Base-by-base conservation (phyloP, 2,888 invertebrate genomes). In the Apoderus coryli region DNA sequence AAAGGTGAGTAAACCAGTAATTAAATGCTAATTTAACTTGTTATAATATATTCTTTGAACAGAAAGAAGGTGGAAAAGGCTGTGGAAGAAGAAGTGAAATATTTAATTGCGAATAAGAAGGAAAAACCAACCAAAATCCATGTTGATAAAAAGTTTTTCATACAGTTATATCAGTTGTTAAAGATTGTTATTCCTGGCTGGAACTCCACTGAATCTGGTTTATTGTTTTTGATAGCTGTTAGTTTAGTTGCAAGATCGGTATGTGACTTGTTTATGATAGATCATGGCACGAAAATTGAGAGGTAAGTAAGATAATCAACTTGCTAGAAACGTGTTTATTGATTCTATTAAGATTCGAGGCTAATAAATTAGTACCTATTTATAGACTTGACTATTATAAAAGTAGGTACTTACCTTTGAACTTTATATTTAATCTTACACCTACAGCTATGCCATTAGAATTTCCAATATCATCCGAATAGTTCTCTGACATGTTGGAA, bases 201-300 rank as follows among this genome's bases (percentile, higher is more conserved):
- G 46, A 71, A 78, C 57, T 72, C 77, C 7, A 61, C 75, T 33
- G 92, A 92, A 60, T 67, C 72, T 40, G 79, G 74, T 4, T 72
- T 77, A 38, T 63, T 86, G 49, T 38, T 68, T 7, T 54, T 86
- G 13, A 75, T 89, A 4, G 95, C 93, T 1, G 52, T 63, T 3
- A 75, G 89, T 3, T 64, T 98, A 23, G 68, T 93, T 12, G 76
- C 84, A 2, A 68, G 95, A 43, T 93, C 96, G 0, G 69, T 90
- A 43, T 93, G 93, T 51, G 98, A 98, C 60, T 69, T 98, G 30
- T 98, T 93, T 92, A 76, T 96, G 65, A 98, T 98, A 44, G 81
- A 86, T 50, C 88, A 84, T 54, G 84, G 86, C 7, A 96, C 96
- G 2, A 68, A 81, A 32, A 76, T 96, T 45, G 96, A 96, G 67